phyloP scores from a whole-genome alignment of 2,113 vertebrate species.

The Neogobius melanostomus region DNA sequence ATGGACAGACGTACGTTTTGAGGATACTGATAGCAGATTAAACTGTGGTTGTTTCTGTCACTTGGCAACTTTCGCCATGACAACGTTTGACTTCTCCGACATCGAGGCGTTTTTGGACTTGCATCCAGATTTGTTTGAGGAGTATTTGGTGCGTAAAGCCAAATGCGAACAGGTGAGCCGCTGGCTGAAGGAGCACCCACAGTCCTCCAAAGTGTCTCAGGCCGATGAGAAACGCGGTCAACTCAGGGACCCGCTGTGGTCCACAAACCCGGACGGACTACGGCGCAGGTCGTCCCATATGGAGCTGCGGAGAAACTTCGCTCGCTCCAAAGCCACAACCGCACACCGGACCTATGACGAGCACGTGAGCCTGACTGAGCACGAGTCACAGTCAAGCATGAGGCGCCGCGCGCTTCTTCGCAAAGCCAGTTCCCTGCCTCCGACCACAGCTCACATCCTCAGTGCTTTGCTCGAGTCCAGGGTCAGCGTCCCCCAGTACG shows the following conservation, averaged over 20 bases:
- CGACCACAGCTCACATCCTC: conserved; percentile 79
- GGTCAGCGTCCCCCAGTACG: conserved; percentile 78
- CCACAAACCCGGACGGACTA: conserved; percentile 66
- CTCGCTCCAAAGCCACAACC: conserved; percentile 76
- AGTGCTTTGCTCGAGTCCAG: conserved; percentile 80
- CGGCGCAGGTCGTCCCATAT: conserved; percentile 77
- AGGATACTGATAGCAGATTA: conserved; percentile 21
- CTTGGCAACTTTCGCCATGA: conserved; percentile 60
- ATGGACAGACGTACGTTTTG: conserved; percentile 20
- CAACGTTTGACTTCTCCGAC: conserved; percentile 77
- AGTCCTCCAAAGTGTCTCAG: conserved; percentile 58
- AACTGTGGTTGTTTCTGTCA: conserved; percentile 20
- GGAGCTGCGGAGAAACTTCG: conserved; percentile 79
- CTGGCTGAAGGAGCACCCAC: conserved; percentile 72
- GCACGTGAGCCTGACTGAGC: conserved; percentile 68
- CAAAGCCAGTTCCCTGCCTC: conserved; percentile 81
- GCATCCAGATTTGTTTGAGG: conserved; percentile 80
- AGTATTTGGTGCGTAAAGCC: conserved; percentile 76
- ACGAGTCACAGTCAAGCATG: conserved; percentile 76
- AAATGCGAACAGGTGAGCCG: conserved; percentile 73
- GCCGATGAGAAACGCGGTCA: conserved; percentile 63
- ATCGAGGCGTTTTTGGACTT: conserved; percentile 80
- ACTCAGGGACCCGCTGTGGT: conserved; percentile 60
- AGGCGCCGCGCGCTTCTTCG: conserved; percentile 78
- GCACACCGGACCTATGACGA: conserved; percentile 79